Conservation (phyloP, 2,797 vertebrate species). For the Hydrophis major region DNA sequence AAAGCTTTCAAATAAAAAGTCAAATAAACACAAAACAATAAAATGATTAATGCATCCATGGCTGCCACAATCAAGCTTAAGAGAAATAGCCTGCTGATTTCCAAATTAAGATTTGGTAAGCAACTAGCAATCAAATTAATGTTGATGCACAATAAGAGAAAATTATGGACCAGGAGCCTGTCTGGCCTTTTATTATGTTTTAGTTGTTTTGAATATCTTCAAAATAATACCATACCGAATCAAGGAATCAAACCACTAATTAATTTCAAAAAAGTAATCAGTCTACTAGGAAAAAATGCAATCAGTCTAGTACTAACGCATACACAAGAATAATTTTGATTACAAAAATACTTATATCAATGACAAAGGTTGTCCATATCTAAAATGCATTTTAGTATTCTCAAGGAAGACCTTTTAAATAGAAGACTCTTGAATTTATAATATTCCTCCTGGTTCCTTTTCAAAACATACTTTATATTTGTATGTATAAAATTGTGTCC, state of each 20-base stretch:
- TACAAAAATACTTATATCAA: conserved; percentile 14
- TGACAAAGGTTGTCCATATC: conserved; percentile 31
- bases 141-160: not conserved
- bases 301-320: not conserved
- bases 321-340: not conserved
- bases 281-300: not conserved
- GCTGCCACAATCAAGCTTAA: not conserved
- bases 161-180: not conserved
- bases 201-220: not conserved
- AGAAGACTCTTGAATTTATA: conserved; percentile 55
- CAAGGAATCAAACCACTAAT: not conserved
- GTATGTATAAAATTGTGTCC: conserved; percentile 67
- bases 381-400: conserved; percentile 56
- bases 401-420: conserved; percentile 36
- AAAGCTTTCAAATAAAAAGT: not conserved
- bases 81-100: not conserved
- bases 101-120: not conserved
- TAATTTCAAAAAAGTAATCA: not conserved
- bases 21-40: not conserved
- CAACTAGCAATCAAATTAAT: not conserved
- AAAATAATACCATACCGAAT: not conserved
- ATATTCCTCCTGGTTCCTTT: conserved; percentile 60
- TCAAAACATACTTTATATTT: conserved; percentile 72
- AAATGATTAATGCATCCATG: not conserved
- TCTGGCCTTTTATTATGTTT: not conserved